Base-by-base conservation (phyloP, 2,797 vertebrate species). In the Rhyacichthys aspro region DNA sequence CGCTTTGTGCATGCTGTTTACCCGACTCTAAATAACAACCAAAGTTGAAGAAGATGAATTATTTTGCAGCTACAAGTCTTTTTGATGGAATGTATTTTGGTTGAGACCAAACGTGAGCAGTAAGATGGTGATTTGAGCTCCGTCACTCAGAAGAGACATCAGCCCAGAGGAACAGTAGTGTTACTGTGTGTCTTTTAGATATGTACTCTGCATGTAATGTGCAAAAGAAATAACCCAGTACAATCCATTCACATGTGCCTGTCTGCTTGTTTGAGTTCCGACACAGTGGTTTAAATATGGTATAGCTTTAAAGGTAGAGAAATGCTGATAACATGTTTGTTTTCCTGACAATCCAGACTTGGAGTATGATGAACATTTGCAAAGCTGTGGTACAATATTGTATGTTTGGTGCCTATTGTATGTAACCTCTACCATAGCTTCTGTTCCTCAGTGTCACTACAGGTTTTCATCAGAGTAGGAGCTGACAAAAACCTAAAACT, bases 401-500 rank as follows among this genome's bases (percentile, higher is more conserved):
- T 48, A 9, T 67, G 76, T 76, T 73, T 66, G 59, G 60, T 78
- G 68, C 68, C 63, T 67, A 7, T 45, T 47, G 28, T 59, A 23
- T 73, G 53, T 43, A 59, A 53, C 61, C 49, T 45, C 69, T 56
- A 14, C 14, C 18, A 32, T 61, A 9, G 53, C 71, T 39, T 59
- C 41, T 70, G 53, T 43, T 74, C 72, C 53, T 83, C 43, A 14
- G 45, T 72, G 75, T 79, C n/a, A 77, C 43, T 58, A 59, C 53
- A 8, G 67, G 57, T 49, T 56, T 60, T 46, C 49, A 43, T 72
- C 44, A 46, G 43, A 73, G 58, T 9, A 11, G 36, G 55, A 48
- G 49, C 52, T 41, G 57, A 74, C 50, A 45, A 56, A 74, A 56
- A 56, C 44, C 65, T 43, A 15, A 85, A 83, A 85, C 84, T 88